Base-by-base conservation (phyloP, 2,113 vertebrate species). In the Amphiprion ocellaris region DNA sequence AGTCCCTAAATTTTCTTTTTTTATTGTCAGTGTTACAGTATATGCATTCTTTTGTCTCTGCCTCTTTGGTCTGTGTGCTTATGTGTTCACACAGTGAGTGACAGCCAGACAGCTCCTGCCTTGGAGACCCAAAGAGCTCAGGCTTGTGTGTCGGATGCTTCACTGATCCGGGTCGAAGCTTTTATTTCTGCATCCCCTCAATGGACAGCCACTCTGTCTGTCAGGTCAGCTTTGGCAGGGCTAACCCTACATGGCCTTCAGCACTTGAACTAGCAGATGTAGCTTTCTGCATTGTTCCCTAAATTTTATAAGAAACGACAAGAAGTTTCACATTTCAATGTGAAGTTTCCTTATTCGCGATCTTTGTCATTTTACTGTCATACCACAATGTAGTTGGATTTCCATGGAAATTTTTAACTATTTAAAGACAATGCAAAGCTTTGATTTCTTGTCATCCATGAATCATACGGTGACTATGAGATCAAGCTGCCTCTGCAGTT, bases 121-220 rank as follows among this genome's bases (percentile, higher is more conserved):
- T 87, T 72, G 64, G 85, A 93, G 84, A 87, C 67, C 79, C 68
- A 73, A 72, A 79, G 75, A 86, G 77, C 78, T 64, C 64, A 47
- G 84, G 58, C 82, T 65, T 66, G 82, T 79, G 84, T 90, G 93
- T 93, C 92, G 39, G 82, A 90, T 78, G 90, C 92, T 93, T 90
- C 93, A 93, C 71, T 93, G 93, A 88, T 90, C 88, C 86, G 72
- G 85, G 86, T 85, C 72, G 72, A 84, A 92, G 88, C 83, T 93
- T 93, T 92, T 86, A 89, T 87, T 91, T 86, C 88, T 79, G 74
- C 77, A 60, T 74, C 82, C 69, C 72, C 75, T 85, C 80, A 74
- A 84, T 59, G 66, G 86, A 73, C 79, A 87, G 76, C 55, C 56
- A 44, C 58, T 71, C 70, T 75, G 70, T 74, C 82, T 88, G 88